These are phyloP conservation scores for Tolmerus cingulatus DNA, from an alignment of 2,888 invertebrate genomes.

Conservation along the genomic window DNA sequence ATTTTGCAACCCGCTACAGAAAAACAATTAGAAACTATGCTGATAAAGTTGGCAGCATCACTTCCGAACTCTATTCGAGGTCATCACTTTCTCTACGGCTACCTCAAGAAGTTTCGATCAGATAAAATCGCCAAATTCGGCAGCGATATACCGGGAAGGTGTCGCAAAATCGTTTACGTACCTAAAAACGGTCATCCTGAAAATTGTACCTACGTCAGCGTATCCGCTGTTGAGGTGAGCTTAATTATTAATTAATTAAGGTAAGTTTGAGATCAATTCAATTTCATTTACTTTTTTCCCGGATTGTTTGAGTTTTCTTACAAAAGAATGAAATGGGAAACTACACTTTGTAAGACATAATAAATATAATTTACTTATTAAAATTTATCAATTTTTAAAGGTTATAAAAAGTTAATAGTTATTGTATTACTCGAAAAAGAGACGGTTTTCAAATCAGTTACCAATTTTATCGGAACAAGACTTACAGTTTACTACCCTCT, in stretches of 20 bases:
- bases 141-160: conserved; percentile 27
- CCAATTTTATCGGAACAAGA: no score
- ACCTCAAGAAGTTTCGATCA: neutral
- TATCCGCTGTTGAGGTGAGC: conserved; percentile 42
- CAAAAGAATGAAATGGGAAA: no score
- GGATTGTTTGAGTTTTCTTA: no score
- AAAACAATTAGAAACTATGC: conserved; percentile 16
- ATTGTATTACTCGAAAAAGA: no score
- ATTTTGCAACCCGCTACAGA: conserved; percentile 32
- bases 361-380: no score
- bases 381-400: no score
- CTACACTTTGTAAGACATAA: no score
- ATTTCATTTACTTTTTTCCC: no score
- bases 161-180: conserved; percentile 32
- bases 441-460: no score
- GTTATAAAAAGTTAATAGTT: no score
- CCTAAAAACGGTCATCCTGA: conserved; percentile 41
- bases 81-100: conserved; percentile 43
- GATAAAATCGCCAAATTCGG: neutral
- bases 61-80: conserved; percentile 33
- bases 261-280: no score
- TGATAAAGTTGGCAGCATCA: neutral
- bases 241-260: neutral
- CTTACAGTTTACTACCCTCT: no score
- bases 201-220: conserved; percentile 46